Conservation (phyloP, 2,888 invertebrate species). For the Petrolisthes manimaculis region DNA sequence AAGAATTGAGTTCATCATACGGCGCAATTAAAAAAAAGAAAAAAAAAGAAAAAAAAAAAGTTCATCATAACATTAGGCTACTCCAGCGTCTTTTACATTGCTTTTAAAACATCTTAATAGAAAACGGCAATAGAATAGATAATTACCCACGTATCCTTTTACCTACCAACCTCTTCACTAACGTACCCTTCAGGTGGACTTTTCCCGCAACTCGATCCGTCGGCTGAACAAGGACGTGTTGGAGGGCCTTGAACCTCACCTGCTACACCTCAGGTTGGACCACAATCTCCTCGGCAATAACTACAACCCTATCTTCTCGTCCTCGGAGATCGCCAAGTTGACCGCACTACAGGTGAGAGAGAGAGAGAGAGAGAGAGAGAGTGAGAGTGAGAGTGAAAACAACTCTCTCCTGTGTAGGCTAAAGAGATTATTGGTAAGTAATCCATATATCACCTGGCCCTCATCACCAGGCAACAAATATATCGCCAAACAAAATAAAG, state of each 20-base stretch:
- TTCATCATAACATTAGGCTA: no score
- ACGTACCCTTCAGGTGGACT: conserved; percentile 74
- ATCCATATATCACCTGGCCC: neutral
- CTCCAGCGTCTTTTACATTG: no score
- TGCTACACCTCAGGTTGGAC: conserved; percentile 80
- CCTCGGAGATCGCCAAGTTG: conserved; percentile 84
- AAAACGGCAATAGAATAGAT: no score
- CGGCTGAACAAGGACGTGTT: conserved; percentile 83
- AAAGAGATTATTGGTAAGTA: neutral
- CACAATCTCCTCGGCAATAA: conserved; percentile 91
- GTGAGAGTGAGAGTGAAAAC: neutral
- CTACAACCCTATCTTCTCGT: conserved; percentile 90
- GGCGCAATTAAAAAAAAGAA: no score
- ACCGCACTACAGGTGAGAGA: conserved; percentile 76
- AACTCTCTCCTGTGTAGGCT: neutral
- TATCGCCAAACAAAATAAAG: neutral
- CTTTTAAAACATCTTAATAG: no score
- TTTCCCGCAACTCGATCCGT: conserved; percentile 85
- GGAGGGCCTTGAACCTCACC: conserved; percentile 76
- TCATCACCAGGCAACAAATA: neutral
- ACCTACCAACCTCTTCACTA: no score
- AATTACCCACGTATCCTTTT: no score
- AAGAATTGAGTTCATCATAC: neutral
- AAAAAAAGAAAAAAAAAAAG: no score
- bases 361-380: conserved; percentile 1